Evolutionary conservation across 2,113 vertebrate genomes (phyloP).

Genomic region (Carettochelys insculpta): DNA sequence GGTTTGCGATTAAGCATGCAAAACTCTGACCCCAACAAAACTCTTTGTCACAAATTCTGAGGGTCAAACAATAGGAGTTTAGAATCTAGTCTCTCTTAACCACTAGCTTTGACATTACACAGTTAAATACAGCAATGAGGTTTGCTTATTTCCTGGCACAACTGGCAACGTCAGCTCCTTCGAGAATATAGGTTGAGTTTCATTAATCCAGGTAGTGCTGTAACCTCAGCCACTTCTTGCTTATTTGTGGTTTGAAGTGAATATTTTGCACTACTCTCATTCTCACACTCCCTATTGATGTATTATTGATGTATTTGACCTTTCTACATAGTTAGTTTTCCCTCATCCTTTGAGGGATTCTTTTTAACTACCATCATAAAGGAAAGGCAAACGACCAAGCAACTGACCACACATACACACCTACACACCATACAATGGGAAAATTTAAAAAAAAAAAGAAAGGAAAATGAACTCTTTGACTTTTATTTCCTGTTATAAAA

Average conservation of each 20-base stretch:
- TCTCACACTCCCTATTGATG: not conserved
- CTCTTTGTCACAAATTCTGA: not conserved
- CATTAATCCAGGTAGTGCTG: not conserved
- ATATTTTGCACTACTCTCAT: not conserved
- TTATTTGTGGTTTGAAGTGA: not conserved
- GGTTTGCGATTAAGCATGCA: not conserved
- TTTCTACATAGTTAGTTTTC: not conserved
- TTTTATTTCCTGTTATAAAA: not conserved
- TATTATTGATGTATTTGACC: not conserved
- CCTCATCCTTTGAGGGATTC: not conserved
- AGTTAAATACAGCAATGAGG: not conserved
- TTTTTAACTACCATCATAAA: not conserved
- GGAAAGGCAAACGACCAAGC: not conserved
- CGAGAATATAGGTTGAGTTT: not conserved
- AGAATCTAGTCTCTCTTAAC: not conserved
- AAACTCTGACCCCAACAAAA: not conserved
- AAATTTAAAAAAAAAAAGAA: not conserved
- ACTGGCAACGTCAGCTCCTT: rapidly evolving
- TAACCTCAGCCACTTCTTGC: not conserved
- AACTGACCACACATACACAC: not conserved
- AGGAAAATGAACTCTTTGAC: not conserved
- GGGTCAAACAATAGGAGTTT: not conserved
- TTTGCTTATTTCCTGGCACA: not conserved
- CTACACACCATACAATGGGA: not conserved
- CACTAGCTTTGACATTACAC: not conserved